These are phyloP conservation scores for Horisme vitalbata DNA, from an alignment of 2,888 invertebrate species.

Conservation along the genomic window DNA sequence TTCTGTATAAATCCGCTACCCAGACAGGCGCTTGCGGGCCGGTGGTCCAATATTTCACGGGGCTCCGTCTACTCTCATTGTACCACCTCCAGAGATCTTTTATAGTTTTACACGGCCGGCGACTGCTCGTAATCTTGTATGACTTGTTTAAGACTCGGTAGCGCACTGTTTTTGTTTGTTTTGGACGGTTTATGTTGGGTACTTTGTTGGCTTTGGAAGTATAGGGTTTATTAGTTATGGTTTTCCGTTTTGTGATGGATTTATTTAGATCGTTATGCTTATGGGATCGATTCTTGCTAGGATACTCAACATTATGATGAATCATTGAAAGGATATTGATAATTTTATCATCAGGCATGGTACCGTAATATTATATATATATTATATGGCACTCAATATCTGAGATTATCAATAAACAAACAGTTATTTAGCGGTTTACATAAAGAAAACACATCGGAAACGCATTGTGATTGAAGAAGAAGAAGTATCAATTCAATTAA, in stretches of 20 bases:
- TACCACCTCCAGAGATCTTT: conserved; percentile 59
- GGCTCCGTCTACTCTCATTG: conserved; percentile 43
- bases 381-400: too few relatives aligned
- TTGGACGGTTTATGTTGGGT: conserved; percentile 17
- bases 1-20: conserved; percentile 37
- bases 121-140: conserved; percentile 39
- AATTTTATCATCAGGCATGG: too few relatives aligned
- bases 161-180: conserved; percentile 24
- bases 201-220: conserved; percentile 13
- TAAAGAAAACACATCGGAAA: too few relatives aligned
- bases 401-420: too few relatives aligned
- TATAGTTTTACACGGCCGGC: conserved; percentile 52
- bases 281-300: too few relatives aligned
- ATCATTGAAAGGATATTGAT: too few relatives aligned
- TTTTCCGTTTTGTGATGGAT: conserved; percentile 5
- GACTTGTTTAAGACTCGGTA: conserved; percentile 37
- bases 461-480: too few relatives aligned
- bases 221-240: conserved; percentile 3
- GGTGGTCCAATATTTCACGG: conserved; percentile 76
- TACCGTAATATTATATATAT: too few relatives aligned
- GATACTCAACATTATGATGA: too few relatives aligned
- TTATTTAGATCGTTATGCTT: neutral
- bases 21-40: conserved; percentile 55
- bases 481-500: too few relatives aligned
- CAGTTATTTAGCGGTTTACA: too few relatives aligned